Evolutionary conservation across 2,797 vertebrate species (phyloP), one percentile per base, ranked within the genome.

Genomic region (Emys orbicularis): DNA sequence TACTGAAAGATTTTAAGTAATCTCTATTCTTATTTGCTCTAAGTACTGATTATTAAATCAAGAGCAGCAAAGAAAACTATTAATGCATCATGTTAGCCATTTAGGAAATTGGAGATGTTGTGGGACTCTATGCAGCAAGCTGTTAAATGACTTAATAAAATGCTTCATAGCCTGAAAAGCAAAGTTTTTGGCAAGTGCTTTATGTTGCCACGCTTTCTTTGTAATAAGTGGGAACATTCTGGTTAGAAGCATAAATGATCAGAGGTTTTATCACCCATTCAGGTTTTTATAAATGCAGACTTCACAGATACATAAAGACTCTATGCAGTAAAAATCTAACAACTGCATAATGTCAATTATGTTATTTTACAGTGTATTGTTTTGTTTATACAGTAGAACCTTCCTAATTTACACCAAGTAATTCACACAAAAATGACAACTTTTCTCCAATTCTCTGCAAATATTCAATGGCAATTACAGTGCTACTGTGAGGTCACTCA

Each of bases 141-240:
- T 86, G 53, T 85, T 87, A 86, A 72, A 47, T 54, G 84, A 86
- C 94, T 88, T 81, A 92, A 94, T 81, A 88, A 95, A 97, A 93
- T 93, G 57, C 25, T 97, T 90, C 77, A 31, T 5, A 92, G 19
- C 53, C 31, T 77, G 87, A 95, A 95, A 59, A 89, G 83, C 56
- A 96, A 97, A 94, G 52, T 37, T 23, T 84, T 59, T 84, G 47
- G 37, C 72, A 91, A 83, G 29, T 65, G 65, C 31, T 6, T 87
- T 92, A 31, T 47, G 81, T 88, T 91, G 86, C 84, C 84, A 84
- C 29, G 65, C n/a, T 41, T 25, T 89, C 50, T 79, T 41, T 57
- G 41, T 56, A 94, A 81, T 37, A 79, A 27, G 37, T 2, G 90
- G 21, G 31, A 81, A 93, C 31, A 83, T 93, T 85, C 31, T 65